Percentiles rank a stretch among this genome's conserved stretches.
Evolutionary conservation across 1,140 invertebrate species (phyloP).

Genomic region (Pogonus chalceus): DNA sequence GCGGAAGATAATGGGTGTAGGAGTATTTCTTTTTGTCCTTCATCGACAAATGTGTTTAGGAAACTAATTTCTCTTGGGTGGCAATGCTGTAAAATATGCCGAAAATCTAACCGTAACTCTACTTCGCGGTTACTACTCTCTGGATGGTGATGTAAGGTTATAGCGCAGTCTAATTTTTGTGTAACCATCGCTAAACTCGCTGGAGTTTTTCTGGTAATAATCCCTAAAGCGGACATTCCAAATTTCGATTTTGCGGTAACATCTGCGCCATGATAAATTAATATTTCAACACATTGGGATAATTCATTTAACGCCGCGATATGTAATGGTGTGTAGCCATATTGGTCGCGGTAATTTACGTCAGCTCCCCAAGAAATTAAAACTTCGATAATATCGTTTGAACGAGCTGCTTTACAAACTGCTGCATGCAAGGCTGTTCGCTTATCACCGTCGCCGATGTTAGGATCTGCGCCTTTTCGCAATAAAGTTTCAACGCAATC

Average conservation of each 20-base stretch:
- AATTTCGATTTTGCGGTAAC: conserved; percentile 74
- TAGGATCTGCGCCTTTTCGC: conserved; percentile 59
- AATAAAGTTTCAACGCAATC: conserved; percentile 68
- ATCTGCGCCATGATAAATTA: conserved; percentile 75
- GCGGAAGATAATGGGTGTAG: conserved; percentile 74
- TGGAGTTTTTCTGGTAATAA: conserved; percentile 72
- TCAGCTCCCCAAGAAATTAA: conserved; percentile 68
- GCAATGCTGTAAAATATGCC: conserved; percentile 65
- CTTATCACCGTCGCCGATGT: conserved; percentile 64
- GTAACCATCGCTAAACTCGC: conserved; percentile 66
- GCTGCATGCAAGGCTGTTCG: conserved; percentile 68
- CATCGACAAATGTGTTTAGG: conserved; percentile 70
- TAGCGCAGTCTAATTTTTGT: conserved; percentile 64
- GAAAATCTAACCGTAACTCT: conserved; percentile 70
- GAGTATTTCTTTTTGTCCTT: conserved; percentile 72
- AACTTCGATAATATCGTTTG: conserved; percentile 64
- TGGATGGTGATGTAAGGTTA: conserved; percentile 65
- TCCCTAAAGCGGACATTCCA: conserved; percentile 68
- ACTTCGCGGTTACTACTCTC: conserved; percentile 66
- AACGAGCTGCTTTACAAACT: conserved; percentile 61
- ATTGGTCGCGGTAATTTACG: conserved; percentile 76
- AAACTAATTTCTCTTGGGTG: conserved; percentile 70
- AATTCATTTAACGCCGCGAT: conserved; percentile 75
- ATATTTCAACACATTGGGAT: conserved; percentile 69
- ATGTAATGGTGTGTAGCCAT: conserved; percentile 81